These are phyloP conservation scores for Platynereis dumerilii DNA, from an alignment of 2,888 invertebrate species.

Conservation along the genomic window DNA sequence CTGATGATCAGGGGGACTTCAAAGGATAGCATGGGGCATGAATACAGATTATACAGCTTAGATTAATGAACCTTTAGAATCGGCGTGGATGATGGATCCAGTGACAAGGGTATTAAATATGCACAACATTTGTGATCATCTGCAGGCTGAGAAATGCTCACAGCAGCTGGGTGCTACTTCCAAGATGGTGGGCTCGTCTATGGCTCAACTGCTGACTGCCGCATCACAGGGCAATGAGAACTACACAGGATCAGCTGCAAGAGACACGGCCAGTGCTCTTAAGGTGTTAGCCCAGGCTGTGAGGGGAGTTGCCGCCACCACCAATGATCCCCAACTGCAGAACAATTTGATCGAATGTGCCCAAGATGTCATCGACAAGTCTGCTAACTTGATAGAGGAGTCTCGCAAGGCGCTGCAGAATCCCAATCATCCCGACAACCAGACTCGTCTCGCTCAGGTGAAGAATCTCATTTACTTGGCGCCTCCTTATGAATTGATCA, in stretches of 20 bases:
- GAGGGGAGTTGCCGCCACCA: constrained; percentile 70
- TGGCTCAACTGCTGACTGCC: constrained; percentile 86
- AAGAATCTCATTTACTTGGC: not conserved
- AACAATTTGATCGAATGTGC: constrained; percentile 68
- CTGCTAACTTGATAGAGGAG: constrained; percentile 80
- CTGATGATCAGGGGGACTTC: no score
- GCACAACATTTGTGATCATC: constrained; percentile 14
- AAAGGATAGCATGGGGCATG: no score
- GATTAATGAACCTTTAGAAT: no score
- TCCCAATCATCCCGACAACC: constrained; percentile 71
- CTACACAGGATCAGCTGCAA: constrained; percentile 81
- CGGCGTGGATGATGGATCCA: no score
- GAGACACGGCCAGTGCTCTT: constrained; percentile 80
- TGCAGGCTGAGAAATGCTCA: constrained; percentile 69
- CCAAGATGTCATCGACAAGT: constrained; percentile 80
- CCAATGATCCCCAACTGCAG: constrained; percentile 65
- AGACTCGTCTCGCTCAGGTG: constrained; percentile 73
- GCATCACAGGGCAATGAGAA: constrained; percentile 80
- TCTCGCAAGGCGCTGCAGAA: constrained; percentile 78
- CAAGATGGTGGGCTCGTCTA: constrained; percentile 81
- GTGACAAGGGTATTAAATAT: no score
- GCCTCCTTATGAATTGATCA: no score
- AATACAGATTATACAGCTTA: no score
- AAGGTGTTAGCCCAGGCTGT: constrained; percentile 77
- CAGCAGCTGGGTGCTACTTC: constrained; percentile 70